Evolutionary conservation across 2,888 invertebrate genomes (phyloP), one percentile per base, ranked within the genome.

Genomic region (Nebria brevicollis): DNA sequence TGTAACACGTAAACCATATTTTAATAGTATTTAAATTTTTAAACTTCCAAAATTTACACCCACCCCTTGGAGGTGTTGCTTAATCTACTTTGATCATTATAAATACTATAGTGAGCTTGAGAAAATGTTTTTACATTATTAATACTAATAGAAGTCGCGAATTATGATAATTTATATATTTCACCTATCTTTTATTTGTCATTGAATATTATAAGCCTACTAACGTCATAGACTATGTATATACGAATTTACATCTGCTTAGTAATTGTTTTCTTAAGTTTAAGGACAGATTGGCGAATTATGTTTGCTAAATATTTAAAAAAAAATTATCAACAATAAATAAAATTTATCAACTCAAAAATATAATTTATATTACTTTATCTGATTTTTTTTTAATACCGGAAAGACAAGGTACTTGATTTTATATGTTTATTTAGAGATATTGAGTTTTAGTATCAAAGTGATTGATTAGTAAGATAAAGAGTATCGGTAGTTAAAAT

Each of bases 201-300:
- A 73, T 73, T 73, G 78, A 78, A 64, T 65, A 72, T 42, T 73
- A 65, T 65, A 78, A 78, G 65, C 26, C 68, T 13, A 73, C 41
- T 78, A 66, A 78, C 77, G 77, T 78, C 77, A 78, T n/a, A 20
- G 34, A 20, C 7, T 72, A 26, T 65, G 72, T 64, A 78, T 73
- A 78, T 78, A 78, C 25, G 64, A 78, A 64, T 73, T 78, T 66
- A 66, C 78, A 78, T 34, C 13, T 65, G 78, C 73, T 72, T 41
- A 66, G 73, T 78, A 78, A 78, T 78, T 78, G 78, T 78, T 64
- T 73, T 72, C 72, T 65, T 64, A 78, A 64, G 26, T 54, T 41
- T 34, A 77, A 77, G 42, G 68, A 77, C 77, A 42, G 2, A 68
- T 26, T 20, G 64, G 10, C 25, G 43, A 73, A 34, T 43, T 74